A percentile compares a stretch with the other conserved stretches of the same genome.
Conservation (phyloP, 2,113 vertebrate genomes). For the Pangasianodon hypophthalmus region DNA sequence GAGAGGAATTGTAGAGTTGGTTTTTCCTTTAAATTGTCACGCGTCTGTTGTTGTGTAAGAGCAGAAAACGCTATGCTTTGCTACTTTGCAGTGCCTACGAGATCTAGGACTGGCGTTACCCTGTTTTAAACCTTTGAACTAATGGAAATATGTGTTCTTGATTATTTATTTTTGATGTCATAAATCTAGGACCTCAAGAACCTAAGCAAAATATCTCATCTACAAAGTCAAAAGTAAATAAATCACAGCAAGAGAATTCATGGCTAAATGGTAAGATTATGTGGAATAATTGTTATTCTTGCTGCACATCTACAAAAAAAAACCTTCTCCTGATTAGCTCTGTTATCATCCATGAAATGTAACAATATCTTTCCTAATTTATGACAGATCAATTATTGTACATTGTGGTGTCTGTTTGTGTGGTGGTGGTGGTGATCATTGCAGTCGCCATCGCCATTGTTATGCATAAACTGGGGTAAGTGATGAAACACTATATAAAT, state of each 20-base stretch:
- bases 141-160: not conserved
- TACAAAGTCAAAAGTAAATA: not conserved
- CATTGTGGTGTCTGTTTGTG: constrained; percentile 66
- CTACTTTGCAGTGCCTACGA: not conserved
- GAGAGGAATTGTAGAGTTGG: not conserved
- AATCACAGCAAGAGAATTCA: not conserved
- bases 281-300: not conserved
- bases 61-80: not conserved
- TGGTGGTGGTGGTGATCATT: constrained; percentile 73
- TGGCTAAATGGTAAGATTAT: constrained; percentile 57
- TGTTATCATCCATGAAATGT: not conserved
- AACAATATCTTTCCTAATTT: constrained; percentile 35
- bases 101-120: not conserved
- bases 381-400: constrained; percentile 78
- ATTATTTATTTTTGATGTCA: not conserved
- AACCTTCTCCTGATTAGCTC: not conserved
- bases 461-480: constrained; percentile 80
- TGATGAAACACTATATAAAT: not conserved
- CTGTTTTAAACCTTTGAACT: not conserved
- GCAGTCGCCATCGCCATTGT: constrained; percentile 73
- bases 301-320: not conserved
- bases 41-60: not conserved
- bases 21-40: not conserved
- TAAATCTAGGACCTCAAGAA: constrained; percentile 9
- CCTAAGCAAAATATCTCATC: not conserved